Conservation (phyloP, 2,113 vertebrate species). For the Sprattus sprattus region DNA sequence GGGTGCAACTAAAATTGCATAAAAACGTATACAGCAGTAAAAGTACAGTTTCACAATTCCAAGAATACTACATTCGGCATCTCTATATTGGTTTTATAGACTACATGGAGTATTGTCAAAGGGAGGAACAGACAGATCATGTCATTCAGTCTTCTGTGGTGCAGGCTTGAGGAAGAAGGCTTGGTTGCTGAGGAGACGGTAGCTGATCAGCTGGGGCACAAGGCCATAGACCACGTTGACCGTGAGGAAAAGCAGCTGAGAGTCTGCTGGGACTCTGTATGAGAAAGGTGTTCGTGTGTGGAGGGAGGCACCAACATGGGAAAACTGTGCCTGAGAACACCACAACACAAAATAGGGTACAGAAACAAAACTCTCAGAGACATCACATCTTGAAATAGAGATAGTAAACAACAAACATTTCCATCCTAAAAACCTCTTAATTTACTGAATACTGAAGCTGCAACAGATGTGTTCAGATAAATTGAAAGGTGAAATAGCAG, state of each 20-base stretch:
- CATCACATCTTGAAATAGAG: too few species aligned
- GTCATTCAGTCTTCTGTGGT: conserved; percentile 58
- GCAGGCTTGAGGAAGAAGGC: conserved; percentile 81
- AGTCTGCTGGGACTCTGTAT: conserved; percentile 85
- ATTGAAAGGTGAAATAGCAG: too few species aligned
- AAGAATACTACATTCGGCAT: too few species aligned
- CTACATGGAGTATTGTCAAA: neutral
- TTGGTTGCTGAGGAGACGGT: conserved; percentile 82
- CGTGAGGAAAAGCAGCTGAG: conserved; percentile 78
- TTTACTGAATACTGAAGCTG: neutral
- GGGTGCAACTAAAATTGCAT: neutral
- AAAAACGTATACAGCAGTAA: neutral
- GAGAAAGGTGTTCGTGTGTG: conserved; percentile 91
- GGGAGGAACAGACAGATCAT: neutral
- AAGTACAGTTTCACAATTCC: neutral
- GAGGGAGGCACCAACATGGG: conserved; percentile 89
- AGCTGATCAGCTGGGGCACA: conserved; percentile 87
- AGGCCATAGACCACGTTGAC: conserved; percentile 82
- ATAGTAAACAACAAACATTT: neutral
- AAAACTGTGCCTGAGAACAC: conserved; percentile 84
- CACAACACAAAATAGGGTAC: neutral
- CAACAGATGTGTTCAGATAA: too few species aligned
- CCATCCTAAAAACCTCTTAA: neutral
- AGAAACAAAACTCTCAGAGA: conserved; percentile 14
- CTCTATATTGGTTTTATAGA: neutral